Base-by-base conservation (phyloP, 2,888 invertebrate genomes). In the Nomada ruficornis region DNA sequence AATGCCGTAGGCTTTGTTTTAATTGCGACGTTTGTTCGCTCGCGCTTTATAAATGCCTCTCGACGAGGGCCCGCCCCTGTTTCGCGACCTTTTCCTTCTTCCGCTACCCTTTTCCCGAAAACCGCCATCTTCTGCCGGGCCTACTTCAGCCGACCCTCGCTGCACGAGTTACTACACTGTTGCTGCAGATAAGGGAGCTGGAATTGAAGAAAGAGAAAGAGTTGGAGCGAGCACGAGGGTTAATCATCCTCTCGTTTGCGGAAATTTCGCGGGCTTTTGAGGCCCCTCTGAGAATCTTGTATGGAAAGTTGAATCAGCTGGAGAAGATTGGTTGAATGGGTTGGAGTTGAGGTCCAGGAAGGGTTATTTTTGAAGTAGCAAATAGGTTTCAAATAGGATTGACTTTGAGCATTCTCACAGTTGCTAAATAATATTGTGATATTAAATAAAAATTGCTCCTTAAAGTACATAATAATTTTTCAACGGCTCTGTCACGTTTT, bases 1-100 rank as follows among this genome's bases (percentile, higher is more conserved):
- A 91, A 91, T 88, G 90, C 91, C 88, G 85, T 86, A 80, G 88
- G 90, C 91, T 90, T 91, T 91, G 90, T 90, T 90, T 91, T 91
- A 91, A 91, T 91, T 90, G 91, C 90, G 86, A 86, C 90, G 89
- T 89, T 91, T 88, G 90, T 90, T 88, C 90, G 86, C 87, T 82
- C 84, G 80, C 87, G 89, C 85, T 90, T 88, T 86, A 84, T 84
- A 84, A 86, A 86, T 78, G 86, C 84, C 70, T 62, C 87, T 87
- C 88, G 83, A 78, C 80, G 80, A 74, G 74, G 44, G 13, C 64
- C 26, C 26, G 23, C 71, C 64, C 54, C 73, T 50, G 71, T 60
- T 20, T 29, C 75, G 71, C 71, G 80, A 82, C 71, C 80, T 76
- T 80, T 47, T 65, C 68, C 71, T 68, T 62, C 67, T 65, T 62